phyloP scores from a whole-genome alignment of 1,140 invertebrate genomes.

The Scaptomyza graminum region DNA sequence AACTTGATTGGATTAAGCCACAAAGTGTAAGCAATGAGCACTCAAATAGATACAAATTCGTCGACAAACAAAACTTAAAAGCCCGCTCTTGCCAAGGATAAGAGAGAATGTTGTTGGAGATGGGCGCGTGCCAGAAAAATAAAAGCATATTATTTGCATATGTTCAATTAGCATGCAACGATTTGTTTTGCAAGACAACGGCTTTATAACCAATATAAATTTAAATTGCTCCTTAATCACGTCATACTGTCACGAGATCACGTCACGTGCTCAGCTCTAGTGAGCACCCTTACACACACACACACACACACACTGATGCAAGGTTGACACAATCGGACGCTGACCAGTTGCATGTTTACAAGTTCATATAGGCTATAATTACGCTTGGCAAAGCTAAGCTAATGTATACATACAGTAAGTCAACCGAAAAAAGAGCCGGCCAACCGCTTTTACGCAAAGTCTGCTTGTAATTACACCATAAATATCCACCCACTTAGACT shows the following conservation, averaged over 20 bases:
- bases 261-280: background rate
- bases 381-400: constrained; percentile 47
- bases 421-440: constrained; percentile 55
- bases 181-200: background rate
- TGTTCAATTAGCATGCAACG: too few relatives aligned
- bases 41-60: constrained; percentile 42
- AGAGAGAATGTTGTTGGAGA: constrained; percentile 15
- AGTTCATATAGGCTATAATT: constrained; percentile 51
- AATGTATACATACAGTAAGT: constrained; percentile 54
- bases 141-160: background rate
- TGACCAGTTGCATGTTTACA: constrained; percentile 70
- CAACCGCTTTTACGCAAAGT: constrained; percentile 47
- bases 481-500: constrained; percentile 4
- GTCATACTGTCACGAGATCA: background rate
- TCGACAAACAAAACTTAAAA: constrained; percentile 1
- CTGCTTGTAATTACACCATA: constrained; percentile 32
- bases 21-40: constrained; percentile 42
- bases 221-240: too few relatives aligned
- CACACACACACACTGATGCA: constrained; percentile 2
- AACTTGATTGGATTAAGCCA: constrained; percentile 75
- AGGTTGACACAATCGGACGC: constrained; percentile 1
- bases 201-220: too few relatives aligned
- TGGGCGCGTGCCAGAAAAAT: background rate
- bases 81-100: constrained; percentile 53
- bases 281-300: constrained; percentile 6